Evolutionary conservation across 2,797 vertebrate genomes (phyloP), one percentile per base, ranked within the genome.

Genomic region (Cichlasoma orientale): DNA sequence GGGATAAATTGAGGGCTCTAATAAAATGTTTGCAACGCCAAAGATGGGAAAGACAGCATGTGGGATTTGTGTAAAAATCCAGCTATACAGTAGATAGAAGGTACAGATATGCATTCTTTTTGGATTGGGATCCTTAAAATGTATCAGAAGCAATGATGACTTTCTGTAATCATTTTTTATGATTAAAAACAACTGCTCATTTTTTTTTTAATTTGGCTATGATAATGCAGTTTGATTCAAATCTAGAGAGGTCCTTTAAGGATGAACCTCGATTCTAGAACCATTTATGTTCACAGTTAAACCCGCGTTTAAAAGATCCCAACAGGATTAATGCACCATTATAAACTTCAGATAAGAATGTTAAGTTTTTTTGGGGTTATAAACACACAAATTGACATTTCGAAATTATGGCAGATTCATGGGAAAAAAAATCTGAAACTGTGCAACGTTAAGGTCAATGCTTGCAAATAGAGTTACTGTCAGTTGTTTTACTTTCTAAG

Each of bases 261-360:
- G 55, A 18, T 18, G 12, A 9, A 25, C 58, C 70, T 6, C 5
- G 33, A 23, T 47, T 8, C 5, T 79, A 56, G 69, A 74, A 47
- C 14, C 14, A 53, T 83, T 82, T 79, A 79, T 74, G 53, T 57
- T 59, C 29, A 56, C 47, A 50, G 70, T 81, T 55, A 72, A 44
- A 70, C 23, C 23, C 58, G 38, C 31, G 21, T 54, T 61, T 75
- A 31, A 84, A 61, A 25, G 63, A 29, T 80, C 44, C 16, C 12
- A 13, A 4, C 18, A 61, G 33, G n/a, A 68, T 33, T 56, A 47
- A 10, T 29, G 13, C 58, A 29, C 18, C 23, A 41, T 66, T 12
- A 56, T 9, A n/a, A 57, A 27, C 27, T 27, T 70, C 41, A 21
- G 16, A 1, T 33, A 18, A 29, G 5, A 59, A 44, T 25, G 16